Evolutionary conservation across 2,888 invertebrate genomes (phyloP), one percentile per base, ranked within the genome.

Genomic region (Xestoiulus laeticollis): DNA sequence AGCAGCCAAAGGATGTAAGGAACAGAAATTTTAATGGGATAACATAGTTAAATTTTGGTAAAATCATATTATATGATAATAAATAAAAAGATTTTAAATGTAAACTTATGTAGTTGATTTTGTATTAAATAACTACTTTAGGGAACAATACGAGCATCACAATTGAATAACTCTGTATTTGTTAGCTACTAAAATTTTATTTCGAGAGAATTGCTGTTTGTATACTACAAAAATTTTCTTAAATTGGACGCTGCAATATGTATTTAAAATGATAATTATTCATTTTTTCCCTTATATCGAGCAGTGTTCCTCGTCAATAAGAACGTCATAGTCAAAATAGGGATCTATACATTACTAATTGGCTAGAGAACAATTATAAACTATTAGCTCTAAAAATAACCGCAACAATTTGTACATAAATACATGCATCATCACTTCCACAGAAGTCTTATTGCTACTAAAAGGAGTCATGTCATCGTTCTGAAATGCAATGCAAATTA

Each of bases 391-490:
- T 78, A 78, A 78, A 78, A 78, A 78, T 78, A 78, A 78, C 30
- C 30, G 78, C 78, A 30, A 78, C 78, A 78, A 32, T 78, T 78
- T 78, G 78, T 78, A 78, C 78, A 78, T 14, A 30, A 26, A 78
- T 78, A 78, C 78, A 78, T 30, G 78, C 78, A 78, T 78, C 78
- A 78, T 78, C 30, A 78, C 78, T 78, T 78, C 78, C 78, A 78
- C 78, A 16, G 78, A 78, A 78, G 78, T 78, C 12, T 78, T 78
- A 78, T 78, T 78, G 78, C 78, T 78, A 78, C 78, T 78, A 78
- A 78, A 78, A 78, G 78, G 78, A 78, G 30, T 78, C 78, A 30
- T 16, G 26, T 78, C 30, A 78, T 32, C 30, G 30, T 78, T 78
- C 78, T 78, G 30, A 32, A 26, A 78, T 30, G 30, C 30, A 30